phyloP scores from a whole-genome alignment of 2,113 vertebrate genomes.

The Lota lota region DNA sequence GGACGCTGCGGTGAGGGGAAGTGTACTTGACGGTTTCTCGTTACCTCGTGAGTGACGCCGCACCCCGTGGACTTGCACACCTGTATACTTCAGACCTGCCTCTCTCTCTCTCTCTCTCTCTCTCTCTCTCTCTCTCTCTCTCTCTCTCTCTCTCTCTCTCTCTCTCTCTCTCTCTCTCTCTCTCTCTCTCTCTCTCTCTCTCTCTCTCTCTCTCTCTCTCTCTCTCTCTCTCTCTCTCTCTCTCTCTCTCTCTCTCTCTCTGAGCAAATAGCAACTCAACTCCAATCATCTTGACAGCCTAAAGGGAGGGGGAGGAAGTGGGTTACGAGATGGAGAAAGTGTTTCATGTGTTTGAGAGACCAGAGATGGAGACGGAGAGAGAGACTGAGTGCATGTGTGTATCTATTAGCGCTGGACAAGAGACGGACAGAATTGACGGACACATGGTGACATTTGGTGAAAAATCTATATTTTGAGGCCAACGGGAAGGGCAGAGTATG shows the following conservation, averaged over 20 bases:
- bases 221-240: not conserved
- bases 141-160: too few species aligned
- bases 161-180: too few species aligned
- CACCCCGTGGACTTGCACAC: too few species aligned
- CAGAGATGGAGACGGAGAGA: not conserved
- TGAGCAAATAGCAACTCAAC: slow-evolving; percentile 49
- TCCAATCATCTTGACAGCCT: slow-evolving; percentile 37
- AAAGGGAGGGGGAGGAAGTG: not conserved
- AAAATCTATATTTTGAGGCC: not conserved
- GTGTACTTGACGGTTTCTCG: too few species aligned
- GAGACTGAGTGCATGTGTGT: too few species aligned
- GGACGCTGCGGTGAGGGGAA: too few species aligned
- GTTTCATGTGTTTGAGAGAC: not conserved
- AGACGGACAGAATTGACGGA: not conserved
- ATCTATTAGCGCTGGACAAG: not conserved
- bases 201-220: too few species aligned
- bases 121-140: not conserved
- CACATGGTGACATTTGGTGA: not conserved
- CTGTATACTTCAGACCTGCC: too few species aligned
- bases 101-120: slow-evolving; percentile 13
- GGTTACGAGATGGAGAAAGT: too few species aligned
- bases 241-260: slow-evolving; percentile 13
- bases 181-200: too few species aligned
- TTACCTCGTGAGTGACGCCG: too few species aligned
- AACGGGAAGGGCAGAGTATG: not conserved